A percentile compares a stretch with the other conserved stretches of the same genome.
These are phyloP conservation scores for Thecocarcelia acutangulata DNA, from an alignment of 2,888 invertebrate species.

Conservation along the genomic window DNA sequence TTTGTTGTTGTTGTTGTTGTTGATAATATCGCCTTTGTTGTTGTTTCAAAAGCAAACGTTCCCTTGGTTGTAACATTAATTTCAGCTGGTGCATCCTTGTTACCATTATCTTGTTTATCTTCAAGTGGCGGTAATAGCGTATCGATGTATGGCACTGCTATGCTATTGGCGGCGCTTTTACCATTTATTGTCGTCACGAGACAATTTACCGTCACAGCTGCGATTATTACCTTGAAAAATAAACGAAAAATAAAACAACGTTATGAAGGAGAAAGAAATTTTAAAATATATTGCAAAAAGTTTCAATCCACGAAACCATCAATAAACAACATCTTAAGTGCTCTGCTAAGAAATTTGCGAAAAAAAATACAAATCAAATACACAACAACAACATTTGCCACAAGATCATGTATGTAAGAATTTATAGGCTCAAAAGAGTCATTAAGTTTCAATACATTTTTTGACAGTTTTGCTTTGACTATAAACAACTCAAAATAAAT, in stretches of 20 bases:
- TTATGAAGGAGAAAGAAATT: not conserved
- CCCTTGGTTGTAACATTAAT: constrained; percentile 46
- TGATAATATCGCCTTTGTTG: constrained; percentile 5
- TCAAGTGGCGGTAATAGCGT: constrained; percentile 77
- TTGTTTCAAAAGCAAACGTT: constrained; percentile 35
- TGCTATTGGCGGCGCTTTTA: constrained; percentile 67
- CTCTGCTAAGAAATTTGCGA: constrained; percentile 11
- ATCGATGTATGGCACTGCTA: constrained; percentile 77
- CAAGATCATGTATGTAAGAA: constrained; percentile 54
- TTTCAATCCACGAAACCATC: constrained; percentile 24
- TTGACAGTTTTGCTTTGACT: no score
- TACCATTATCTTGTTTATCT: constrained; percentile 47
- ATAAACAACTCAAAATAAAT: no score
- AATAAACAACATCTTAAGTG: constrained; percentile 29
- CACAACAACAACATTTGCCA: constrained; percentile 25
- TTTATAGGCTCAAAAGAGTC: constrained; percentile 37
- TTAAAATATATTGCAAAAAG: constrained; percentile 3
- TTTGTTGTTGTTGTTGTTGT: constrained; percentile 36
- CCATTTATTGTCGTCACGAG: constrained; percentile 73
- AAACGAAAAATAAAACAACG: not conserved
- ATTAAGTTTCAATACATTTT: constrained; percentile 31
- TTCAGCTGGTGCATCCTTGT: constrained; percentile 24
- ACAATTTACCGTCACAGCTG: constrained; percentile 73
- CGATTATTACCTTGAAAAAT: constrained; percentile 75
- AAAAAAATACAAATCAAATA: constrained; percentile 9